phyloP scores from a whole-genome alignment of 1,140 invertebrate species.

The Lordiphosa stackelbergi region DNA sequence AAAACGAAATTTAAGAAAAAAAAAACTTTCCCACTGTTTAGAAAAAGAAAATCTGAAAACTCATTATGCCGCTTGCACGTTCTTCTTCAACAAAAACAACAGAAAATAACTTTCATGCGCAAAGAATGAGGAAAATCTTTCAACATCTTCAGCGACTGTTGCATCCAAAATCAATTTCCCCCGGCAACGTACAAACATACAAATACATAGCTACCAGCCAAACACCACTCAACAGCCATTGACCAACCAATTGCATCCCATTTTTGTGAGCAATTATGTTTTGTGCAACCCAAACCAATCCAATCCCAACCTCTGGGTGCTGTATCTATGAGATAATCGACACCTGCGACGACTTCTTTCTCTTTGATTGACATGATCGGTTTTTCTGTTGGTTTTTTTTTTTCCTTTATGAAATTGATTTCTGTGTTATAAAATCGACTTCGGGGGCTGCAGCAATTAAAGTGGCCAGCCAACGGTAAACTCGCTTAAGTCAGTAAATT shows the following conservation, averaged over 20 bases:
- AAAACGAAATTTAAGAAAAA: slow-evolving; percentile 28
- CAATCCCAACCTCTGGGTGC: slow-evolving; percentile 4
- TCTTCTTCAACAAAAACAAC: slow-evolving; percentile 26
- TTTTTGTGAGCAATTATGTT: slow-evolving; percentile 38
- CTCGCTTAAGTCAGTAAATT: slow-evolving; percentile 44
- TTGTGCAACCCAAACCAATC: slow-evolving; percentile 21
- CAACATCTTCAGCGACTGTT: neutral
- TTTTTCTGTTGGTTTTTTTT: slow-evolving; percentile 10
- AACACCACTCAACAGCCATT: neutral
- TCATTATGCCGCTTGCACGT: slow-evolving; percentile 47
- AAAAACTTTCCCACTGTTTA: slow-evolving; percentile 40
- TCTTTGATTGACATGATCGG: slow-evolving; percentile 60
- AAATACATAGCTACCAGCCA: too few species aligned
- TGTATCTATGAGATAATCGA: slow-evolving; percentile 57
- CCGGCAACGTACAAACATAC: too few species aligned
- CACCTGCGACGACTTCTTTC: slow-evolving; percentile 48
- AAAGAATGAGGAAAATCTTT: slow-evolving; percentile 1
- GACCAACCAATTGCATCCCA: slow-evolving; percentile 14
- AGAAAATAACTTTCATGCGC: slow-evolving; percentile 11
- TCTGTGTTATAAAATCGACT: slow-evolving; percentile 53
- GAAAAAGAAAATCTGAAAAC: slow-evolving; percentile 46
- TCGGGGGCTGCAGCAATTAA: slow-evolving; percentile 20
- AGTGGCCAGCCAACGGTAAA: slow-evolving; percentile 41
- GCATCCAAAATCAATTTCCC: slow-evolving; percentile 12
- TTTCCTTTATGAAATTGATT: slow-evolving; percentile 24